These are phyloP conservation scores for Tricholaema leucomelas DNA, from an alignment of 2,113 vertebrate genomes.

Conservation along the genomic window DNA sequence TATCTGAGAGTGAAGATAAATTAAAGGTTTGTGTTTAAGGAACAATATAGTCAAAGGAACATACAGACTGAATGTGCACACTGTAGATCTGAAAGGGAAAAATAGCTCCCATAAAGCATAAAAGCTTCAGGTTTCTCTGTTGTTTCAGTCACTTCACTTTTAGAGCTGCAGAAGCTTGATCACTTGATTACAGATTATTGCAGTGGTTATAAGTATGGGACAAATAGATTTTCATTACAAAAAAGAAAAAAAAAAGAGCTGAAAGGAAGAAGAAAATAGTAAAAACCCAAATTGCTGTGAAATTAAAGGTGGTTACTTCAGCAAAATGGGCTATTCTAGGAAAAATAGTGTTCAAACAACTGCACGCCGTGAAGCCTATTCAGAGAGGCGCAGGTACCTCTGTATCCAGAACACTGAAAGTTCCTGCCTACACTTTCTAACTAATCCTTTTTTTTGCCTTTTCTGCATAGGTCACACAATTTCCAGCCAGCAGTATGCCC, in stretches of 20 bases:
- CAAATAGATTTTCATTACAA: not conserved
- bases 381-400: not conserved
- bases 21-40: not conserved
- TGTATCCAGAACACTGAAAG: not conserved
- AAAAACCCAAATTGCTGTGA: not conserved
- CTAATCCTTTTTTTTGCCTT: not conserved
- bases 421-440: not conserved
- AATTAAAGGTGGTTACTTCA: not conserved
- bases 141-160: not conserved
- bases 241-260: not conserved
- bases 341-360: not conserved
- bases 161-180: not conserved
- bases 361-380: not conserved
- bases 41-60: not conserved
- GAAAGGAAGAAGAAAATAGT: not conserved
- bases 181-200: not conserved
- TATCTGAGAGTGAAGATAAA: not conserved
- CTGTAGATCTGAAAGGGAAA: not conserved
- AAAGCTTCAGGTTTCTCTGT: not conserved
- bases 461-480: not conserved
- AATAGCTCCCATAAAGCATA: not conserved
- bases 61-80: not conserved
- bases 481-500: not conserved
- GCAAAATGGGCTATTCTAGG: not conserved
- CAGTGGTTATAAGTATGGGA: not conserved